phyloP scores from a whole-genome alignment of 1,140 invertebrate genomes.

The Trigoniulus corallinus region DNA sequence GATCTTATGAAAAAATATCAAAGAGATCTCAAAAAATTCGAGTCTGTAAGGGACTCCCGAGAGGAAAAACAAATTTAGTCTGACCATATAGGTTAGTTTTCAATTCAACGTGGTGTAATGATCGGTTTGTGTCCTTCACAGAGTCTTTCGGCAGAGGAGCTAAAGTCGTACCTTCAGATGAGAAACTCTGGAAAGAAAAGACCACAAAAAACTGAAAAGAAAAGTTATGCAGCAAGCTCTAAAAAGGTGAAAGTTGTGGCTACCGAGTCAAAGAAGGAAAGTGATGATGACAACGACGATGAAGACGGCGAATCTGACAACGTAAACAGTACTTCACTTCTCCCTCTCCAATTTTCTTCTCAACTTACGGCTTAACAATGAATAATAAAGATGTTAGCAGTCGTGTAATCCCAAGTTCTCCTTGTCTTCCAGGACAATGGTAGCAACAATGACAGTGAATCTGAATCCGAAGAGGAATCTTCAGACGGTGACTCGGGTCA shows the following conservation, averaged over 20 bases:
- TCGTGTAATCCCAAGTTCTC: background rate
- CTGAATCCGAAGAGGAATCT: constrained; percentile 2
- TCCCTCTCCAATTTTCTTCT: background rate
- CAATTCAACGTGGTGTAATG: background rate
- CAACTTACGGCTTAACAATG: background rate
- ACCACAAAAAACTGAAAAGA: constrained; percentile 5
- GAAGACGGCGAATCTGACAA: constrained; percentile 4
- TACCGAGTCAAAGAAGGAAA: background rate
- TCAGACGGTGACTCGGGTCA: constrained; percentile 1
- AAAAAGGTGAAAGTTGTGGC: background rate
- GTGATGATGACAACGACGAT: constrained; percentile 3
- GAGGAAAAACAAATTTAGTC: too few species aligned
- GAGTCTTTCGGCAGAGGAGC: constrained; percentile 1
- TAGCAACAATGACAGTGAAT: background rate
- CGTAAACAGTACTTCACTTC: background rate
- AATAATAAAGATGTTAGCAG: too few species aligned
- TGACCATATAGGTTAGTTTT: background rate
- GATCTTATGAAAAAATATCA: constrained; percentile 25
- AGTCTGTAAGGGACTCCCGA: constrained; percentile 22
- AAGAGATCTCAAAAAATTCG: constrained; percentile 26
- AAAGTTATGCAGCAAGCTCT: background rate
- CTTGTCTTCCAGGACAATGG: background rate
- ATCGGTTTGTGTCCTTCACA: background rate
- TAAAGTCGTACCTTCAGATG: constrained; percentile 1
- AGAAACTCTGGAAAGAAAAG: too few species aligned